Evolutionary conservation across 2,888 invertebrate species (phyloP), one percentile per base, ranked within the genome.

Genomic region (Ichneumoninae sp.): DNA sequence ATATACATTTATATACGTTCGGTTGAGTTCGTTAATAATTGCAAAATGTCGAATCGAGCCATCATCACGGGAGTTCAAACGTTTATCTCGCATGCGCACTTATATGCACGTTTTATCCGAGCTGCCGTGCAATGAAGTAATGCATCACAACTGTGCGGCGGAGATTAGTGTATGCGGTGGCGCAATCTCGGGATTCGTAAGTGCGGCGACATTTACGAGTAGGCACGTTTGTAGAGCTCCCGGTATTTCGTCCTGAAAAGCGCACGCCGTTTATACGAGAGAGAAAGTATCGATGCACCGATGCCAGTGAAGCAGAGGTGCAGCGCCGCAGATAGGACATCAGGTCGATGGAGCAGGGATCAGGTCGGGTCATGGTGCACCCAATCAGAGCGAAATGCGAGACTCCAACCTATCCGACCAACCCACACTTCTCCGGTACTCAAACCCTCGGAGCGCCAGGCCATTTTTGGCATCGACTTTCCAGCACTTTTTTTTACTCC

Each of bases 171-270:
- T 78, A 79, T 47, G 68, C 52, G 36, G 71, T 85, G 85, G 83
- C 76, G 83, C 79, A 85, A 85, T 63, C 71, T 79, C 60, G 73
- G 83, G 75, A 85, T 76, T 83, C 71, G 83, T 73, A 84, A 84
- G 84, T 81, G 78, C 85, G 33, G 76, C 82, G 85, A 85, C 85
- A 85, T 85, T 85, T 85, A 82, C 82, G 79, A 85, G 71, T 75
- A 19, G 66, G 70, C 79, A 79, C 82, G 79, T 83, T 85, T 76
- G 75, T 79, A 52, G 68, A 79, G 79, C 82, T 83, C 75, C 85
- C 63, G 75, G 79, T 85, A 57, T 85, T 85, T 85, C 75, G 69
- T 83, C 66, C 52, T 66, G 76, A 19, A 65, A 75, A 75, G 75
- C 75, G 33, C 63, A 47, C 65, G 33, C 10, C 47, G 63, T 10